Percentiles rank a stretch among this genome's conserved stretches.
phyloP scores from a whole-genome alignment of 2,797 vertebrate species.

The Xyrichtys novacula region DNA sequence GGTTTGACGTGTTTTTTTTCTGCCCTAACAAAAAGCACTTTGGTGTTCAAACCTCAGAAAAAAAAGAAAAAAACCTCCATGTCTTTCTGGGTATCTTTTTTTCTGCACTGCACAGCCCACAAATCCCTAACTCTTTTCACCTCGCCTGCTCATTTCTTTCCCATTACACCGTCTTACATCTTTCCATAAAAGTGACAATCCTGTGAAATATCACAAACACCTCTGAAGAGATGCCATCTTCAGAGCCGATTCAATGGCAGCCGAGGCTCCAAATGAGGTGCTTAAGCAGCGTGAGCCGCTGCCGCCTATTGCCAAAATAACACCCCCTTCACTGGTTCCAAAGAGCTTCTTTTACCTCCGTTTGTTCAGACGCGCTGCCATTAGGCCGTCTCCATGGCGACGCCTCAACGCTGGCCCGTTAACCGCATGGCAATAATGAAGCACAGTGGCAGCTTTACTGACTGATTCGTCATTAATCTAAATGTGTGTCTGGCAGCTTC shows the following conservation, averaged over 20 bases:
- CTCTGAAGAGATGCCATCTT: conserved; percentile 67
- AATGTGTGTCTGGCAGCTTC: conserved; percentile 65
- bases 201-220: conserved; percentile 67
- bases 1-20: conserved; percentile 5
- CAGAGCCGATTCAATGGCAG: conserved; percentile 67
- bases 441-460: conserved; percentile 67
- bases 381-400: conserved; percentile 76
- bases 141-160: conserved; percentile 36
- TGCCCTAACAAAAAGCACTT: conserved; percentile 21
- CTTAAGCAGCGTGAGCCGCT: conserved; percentile 74
- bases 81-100: conserved; percentile 8
- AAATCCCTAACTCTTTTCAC: conserved; percentile 28
- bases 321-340: conserved; percentile 62
- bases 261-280: conserved; percentile 69
- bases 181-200: conserved; percentile 63
- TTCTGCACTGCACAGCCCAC: neutral
- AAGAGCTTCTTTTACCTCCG: conserved; percentile 69
- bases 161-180: conserved; percentile 52
- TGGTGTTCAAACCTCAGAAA: neutral
- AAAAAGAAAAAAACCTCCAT: conserved; percentile 4
- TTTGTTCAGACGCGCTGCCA: conserved; percentile 68
- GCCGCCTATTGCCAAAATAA: conserved; percentile 67
- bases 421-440: conserved; percentile 70
- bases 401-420: conserved; percentile 66
- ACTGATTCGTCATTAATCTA: conserved; percentile 74